These are phyloP conservation scores for Ceramica pisi DNA, from an alignment of 2,888 invertebrate genomes.

Conservation along the genomic window DNA sequence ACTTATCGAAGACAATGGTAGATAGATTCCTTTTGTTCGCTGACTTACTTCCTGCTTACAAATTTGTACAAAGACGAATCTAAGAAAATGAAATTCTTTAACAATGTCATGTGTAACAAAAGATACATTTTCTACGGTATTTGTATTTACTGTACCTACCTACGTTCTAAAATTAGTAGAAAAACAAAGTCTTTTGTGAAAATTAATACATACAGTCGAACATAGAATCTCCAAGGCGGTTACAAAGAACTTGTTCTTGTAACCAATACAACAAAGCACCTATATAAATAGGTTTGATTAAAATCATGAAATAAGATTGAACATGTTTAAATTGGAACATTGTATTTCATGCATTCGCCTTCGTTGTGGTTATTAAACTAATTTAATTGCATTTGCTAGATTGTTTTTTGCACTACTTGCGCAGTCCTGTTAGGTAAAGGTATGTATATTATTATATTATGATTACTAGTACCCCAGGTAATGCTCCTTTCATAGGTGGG, in stretches of 20 bases:
- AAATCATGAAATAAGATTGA: constrained; percentile 16
- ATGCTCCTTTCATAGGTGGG: too few relatives aligned
- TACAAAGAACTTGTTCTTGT: background rate
- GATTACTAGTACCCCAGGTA: background rate
- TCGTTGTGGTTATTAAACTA: background rate
- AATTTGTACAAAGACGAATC: constrained; percentile 15
- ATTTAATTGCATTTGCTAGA: constrained; percentile 17
- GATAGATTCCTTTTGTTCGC: constrained; percentile 48
- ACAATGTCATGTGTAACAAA: constrained; percentile 25
- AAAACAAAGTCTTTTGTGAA: constrained; percentile 6
- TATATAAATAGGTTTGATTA: background rate
- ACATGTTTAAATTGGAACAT: background rate
- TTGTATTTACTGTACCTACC: background rate
- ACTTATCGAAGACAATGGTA: constrained; percentile 48
- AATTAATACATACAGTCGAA: background rate
- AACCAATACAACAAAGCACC: background rate
- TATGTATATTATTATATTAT: background rate
- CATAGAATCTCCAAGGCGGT: too few relatives aligned
- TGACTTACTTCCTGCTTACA: constrained; percentile 37
- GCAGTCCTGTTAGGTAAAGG: background rate
- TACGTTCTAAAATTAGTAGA: background rate
- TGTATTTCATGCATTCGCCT: constrained; percentile 11
- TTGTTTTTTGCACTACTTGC: constrained; percentile 1
- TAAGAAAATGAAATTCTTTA: constrained; percentile 25
- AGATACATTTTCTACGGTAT: constrained; percentile 15